Evolutionary conservation across 1,140 invertebrate genomes (phyloP), one percentile per base, ranked within the genome.

Genomic region (Cyclargus thomasi): DNA sequence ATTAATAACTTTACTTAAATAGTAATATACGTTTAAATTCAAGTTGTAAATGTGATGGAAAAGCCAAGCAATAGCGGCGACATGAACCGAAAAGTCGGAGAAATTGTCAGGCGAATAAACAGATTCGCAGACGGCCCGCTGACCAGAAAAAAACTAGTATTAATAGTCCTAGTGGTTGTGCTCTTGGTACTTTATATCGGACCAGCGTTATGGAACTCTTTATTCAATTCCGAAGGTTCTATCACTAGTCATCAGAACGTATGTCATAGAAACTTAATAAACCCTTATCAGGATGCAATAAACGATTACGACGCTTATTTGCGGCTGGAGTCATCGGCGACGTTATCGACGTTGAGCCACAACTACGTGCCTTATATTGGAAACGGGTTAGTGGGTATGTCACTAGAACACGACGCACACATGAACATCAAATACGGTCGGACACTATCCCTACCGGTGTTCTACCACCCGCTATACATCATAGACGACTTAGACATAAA

Each of bases 341-440:
- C 88, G 22, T 81, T 92, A 35, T 81, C 85, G 4, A 83, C 81
- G 23, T 64, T 80, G 16, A 93, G 94, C 70, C 90, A 92, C 63
- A 88, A 92, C 66, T 95, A 93, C 81, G 91, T 95, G 77, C 94
- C 95, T 76, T 96, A 96, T 83, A 92, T 96, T 29, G 96, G 95
- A 65, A 97, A 97, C 91, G 96, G 96, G 3, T 87, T 94, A 63
- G 88, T 96, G 72, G 95, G 95, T 0, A 74, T 95, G 21, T 90
- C 93, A 36, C 82, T 96, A 20, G 88, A 93, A 67, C 91, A 93
- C 23, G 92, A 95, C 69, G 92, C 93, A 47, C 91, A 92, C 67
- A 74, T 97, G 14, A 94, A 94, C 70, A 93, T 96, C 53, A 95
- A 94, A 82, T 84, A 92, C 70, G 94, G 94, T 2, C 90, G 96